phyloP scores from a whole-genome alignment of 1,140 invertebrate genomes.

The Oppia nitens region DNA sequence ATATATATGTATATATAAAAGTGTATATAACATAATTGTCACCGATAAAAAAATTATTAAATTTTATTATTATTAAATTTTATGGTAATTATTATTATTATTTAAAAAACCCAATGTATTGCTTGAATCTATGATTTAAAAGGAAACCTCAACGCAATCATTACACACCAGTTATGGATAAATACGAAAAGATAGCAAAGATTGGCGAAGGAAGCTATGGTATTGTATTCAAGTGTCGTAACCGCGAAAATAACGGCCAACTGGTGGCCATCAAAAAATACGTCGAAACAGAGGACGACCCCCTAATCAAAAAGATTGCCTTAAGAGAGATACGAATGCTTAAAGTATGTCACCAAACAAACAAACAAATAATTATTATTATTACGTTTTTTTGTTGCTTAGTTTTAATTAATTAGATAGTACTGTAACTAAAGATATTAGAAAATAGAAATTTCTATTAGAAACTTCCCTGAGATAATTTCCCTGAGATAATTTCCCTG shows the following conservation, averaged over 20 bases:
- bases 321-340: slow-evolving; percentile 90
- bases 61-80: too few relatives aligned
- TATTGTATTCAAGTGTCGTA: slow-evolving; percentile 94
- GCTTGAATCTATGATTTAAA: too few relatives aligned
- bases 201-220: slow-evolving; percentile 98
- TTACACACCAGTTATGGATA: slow-evolving; percentile 72
- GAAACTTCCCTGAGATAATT: neutral
- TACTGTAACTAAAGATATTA: neutral
- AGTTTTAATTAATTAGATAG: neutral
- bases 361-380: neutral
- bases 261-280: slow-evolving; percentile 98
- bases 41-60: too few relatives aligned
- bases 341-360: slow-evolving; percentile 51
- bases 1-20: too few relatives aligned
- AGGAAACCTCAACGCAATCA: too few relatives aligned
- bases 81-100: too few relatives aligned
- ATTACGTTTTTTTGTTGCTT: neutral
- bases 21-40: too few relatives aligned
- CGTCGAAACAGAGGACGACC: slow-evolving; percentile 96
- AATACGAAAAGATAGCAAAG: slow-evolving; percentile 89
- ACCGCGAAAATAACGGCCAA: slow-evolving; percentile 82
- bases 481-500: neutral
- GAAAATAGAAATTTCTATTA: too few relatives aligned
- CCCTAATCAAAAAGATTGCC: slow-evolving; percentile 93
- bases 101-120: too few relatives aligned